Evolutionary conservation across 2,888 invertebrate genomes (phyloP).

Genomic region (Platerodrilus igneus): DNA sequence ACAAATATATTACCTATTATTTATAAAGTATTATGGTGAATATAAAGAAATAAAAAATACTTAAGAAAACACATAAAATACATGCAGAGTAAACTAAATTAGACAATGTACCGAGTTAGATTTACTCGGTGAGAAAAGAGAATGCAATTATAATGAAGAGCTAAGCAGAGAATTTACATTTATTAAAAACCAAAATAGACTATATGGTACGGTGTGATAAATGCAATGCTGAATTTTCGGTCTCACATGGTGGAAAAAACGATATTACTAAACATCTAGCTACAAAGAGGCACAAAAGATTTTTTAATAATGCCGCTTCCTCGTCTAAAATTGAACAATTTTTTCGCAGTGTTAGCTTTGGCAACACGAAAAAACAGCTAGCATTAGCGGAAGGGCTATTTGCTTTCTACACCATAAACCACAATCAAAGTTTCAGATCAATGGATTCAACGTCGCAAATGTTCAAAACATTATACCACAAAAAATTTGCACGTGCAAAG

Average conservation of each 20-base stretch:
- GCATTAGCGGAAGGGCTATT: conserved; percentile 28
- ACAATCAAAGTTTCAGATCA: conserved; percentile 26
- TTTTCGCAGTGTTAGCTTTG: no score
- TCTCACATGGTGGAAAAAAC: conserved; percentile 16
- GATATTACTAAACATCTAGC: conserved; percentile 18
- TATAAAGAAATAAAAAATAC: conserved; percentile 11
- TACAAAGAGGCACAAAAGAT: conserved; percentile 10
- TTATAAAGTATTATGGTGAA: no score
- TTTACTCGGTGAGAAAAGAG: conserved; percentile 12
- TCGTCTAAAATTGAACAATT: conserved; percentile 9
- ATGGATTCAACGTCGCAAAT: conserved; percentile 29
- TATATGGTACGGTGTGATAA: conserved; percentile 19
- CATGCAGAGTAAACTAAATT: conserved; percentile 18
- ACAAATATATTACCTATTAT: no score
- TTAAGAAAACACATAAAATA: conserved; percentile 13
- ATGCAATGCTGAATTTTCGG: conserved; percentile 13
- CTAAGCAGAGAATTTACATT: conserved; percentile 15
- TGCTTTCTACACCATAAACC: conserved; percentile 30
- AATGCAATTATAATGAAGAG: conserved; percentile 18
- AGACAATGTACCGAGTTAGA: conserved; percentile 10
- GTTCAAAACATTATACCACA: conserved; percentile 19
- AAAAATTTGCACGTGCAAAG: conserved; percentile 22
- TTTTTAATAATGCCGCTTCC: conserved; percentile 10
- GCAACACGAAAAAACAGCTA: no score
- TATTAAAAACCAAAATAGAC: conserved; percentile 19